A percentile compares a stretch with the other conserved stretches of the same genome.
These are phyloP conservation scores for Corydoras maculifer DNA, from an alignment of 2,113 vertebrate genomes.

Conservation along the genomic window DNA sequence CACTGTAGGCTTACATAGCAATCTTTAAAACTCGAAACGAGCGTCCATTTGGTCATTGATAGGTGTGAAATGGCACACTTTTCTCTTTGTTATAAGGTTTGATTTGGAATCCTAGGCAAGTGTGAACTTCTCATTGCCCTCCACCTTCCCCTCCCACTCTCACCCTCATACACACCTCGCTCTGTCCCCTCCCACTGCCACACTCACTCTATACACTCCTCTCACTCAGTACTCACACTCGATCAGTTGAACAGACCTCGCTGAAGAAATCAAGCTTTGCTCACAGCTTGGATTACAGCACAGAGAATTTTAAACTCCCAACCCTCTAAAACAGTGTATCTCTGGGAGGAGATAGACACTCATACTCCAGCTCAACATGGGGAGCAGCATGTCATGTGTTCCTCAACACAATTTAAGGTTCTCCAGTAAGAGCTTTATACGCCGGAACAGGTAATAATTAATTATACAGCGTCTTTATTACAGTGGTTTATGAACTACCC, in stretches of 20 bases:
- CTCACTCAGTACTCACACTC: slow-evolving; percentile 51
- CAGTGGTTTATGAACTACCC: too few relatives aligned
- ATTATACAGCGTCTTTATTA: too few relatives aligned
- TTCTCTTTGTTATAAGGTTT: slow-evolving; percentile 55
- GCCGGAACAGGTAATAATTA: slow-evolving; percentile 67
- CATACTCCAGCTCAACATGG: slow-evolving; percentile 56
- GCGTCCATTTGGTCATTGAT: slow-evolving; percentile 61
- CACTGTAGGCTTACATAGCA: slow-evolving; percentile 38
- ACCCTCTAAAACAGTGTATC: slow-evolving; percentile 17
- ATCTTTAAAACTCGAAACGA: slow-evolving; percentile 43
- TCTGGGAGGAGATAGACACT: slow-evolving; percentile 17
- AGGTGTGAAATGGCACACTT: slow-evolving; percentile 66
- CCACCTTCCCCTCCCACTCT: slow-evolving; percentile 3
- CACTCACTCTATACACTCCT: slow-evolving; percentile 42
- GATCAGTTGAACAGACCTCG: slow-evolving; percentile 44
- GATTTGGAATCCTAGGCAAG: slow-evolving; percentile 53
- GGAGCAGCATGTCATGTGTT: slow-evolving; percentile 71
- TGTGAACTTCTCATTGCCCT: slow-evolving; percentile 44
- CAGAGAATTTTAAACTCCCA: slow-evolving; percentile 33
- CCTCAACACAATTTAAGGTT: slow-evolving; percentile 69
- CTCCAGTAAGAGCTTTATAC: slow-evolving; percentile 72
- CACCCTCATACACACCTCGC: slow-evolving; percentile 47
- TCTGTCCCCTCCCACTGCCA: slow-evolving; percentile 35
- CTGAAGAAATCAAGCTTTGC: slow-evolving; percentile 35
- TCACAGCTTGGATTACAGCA: slow-evolving; percentile 53